Evolutionary conservation across 2,888 invertebrate species (phyloP).

Genomic region (Cerceris ruficornis): DNA sequence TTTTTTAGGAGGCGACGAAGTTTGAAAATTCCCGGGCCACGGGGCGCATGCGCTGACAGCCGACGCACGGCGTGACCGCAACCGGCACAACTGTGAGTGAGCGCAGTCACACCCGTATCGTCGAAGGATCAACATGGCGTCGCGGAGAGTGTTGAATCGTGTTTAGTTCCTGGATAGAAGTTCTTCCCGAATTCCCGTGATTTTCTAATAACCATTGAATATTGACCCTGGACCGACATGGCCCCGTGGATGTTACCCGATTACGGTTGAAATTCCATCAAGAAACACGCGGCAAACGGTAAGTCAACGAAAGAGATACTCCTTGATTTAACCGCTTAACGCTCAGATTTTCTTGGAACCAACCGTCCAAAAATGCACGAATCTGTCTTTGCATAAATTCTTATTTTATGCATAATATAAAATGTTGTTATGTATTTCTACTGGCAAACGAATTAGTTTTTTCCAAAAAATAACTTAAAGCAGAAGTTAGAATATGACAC

Average conservation of each 20-base stretch:
- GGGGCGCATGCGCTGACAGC: constrained; percentile 24
- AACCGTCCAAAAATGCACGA: too few relatives aligned
- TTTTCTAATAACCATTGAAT: background rate
- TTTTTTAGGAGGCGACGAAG: background rate
- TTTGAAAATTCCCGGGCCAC: constrained; percentile 13
- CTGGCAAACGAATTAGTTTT: too few relatives aligned
- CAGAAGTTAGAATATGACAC: too few relatives aligned
- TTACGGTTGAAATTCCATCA: constrained; percentile 21
- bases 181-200: background rate
- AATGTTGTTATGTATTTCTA: too few relatives aligned
- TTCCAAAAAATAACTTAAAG: too few relatives aligned
- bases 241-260: constrained; percentile 26
- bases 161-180: constrained; percentile 16
- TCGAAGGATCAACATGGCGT: constrained; percentile 48
- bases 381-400: too few relatives aligned
- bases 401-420: too few relatives aligned
- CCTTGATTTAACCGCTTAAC: too few relatives aligned
- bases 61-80: constrained; percentile 27
- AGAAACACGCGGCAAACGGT: constrained; percentile 19
- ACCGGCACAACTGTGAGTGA: background rate
- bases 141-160: constrained; percentile 19
- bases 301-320: constrained; percentile 7
- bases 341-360: too few relatives aligned
- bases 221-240: background rate
- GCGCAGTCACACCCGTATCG: constrained; percentile 27